Conservation (phyloP, 1,140 invertebrate genomes). For the Drosophila athabasca region DNA sequence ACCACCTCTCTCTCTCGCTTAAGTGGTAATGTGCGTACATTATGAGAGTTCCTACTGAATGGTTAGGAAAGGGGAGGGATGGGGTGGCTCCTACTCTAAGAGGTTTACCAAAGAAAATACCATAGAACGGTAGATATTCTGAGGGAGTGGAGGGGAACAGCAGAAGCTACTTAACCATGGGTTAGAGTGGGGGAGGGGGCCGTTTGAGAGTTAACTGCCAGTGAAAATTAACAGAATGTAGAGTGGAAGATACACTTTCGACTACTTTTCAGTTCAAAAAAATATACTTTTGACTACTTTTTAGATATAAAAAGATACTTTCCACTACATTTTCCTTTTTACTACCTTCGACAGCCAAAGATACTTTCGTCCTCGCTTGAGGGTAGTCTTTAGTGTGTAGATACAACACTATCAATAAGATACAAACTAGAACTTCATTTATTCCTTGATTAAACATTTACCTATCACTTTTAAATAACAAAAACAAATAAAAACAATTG, state of each 20-base stretch:
- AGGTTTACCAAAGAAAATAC: conserved; percentile 26
- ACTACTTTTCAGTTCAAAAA: not conserved
- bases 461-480: no score
- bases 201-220: conserved; percentile 1
- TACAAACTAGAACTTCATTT: no score
- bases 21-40: conserved; percentile 63
- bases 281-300: not conserved
- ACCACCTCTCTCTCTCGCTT: conserved; percentile 16
- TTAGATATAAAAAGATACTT: no score
- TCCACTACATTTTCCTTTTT: not conserved
- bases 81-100: not conserved
- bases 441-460: no score
- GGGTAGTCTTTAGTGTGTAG: no score
- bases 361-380: not conserved
- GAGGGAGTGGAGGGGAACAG: conserved; percentile 1
- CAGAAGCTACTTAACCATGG: conserved; percentile 15
- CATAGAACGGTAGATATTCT: conserved; percentile 9
- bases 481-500: no score
- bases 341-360: no score
- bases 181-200: not conserved
- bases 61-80: not conserved
- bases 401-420: no score
- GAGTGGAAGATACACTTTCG: not conserved
- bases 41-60: conserved; percentile 42
- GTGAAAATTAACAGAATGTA: conserved; percentile 9